Percentiles rank a stretch among this genome's conserved stretches.
phyloP scores from a whole-genome alignment of 2,113 vertebrate genomes.

The Leucoraja erinaceus region DNA sequence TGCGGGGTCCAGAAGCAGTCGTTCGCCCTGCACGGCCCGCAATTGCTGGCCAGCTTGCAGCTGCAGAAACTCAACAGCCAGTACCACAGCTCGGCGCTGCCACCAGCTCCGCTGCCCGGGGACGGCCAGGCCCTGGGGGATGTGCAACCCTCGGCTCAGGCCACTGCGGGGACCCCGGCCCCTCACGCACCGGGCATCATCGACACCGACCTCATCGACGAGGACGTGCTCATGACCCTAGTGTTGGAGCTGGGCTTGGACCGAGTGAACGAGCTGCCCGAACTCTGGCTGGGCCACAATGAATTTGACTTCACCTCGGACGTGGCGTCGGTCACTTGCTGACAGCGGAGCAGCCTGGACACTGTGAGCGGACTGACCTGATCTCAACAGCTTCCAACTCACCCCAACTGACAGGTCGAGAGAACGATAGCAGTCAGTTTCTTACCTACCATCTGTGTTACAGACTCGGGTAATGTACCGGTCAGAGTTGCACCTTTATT shows the following conservation, averaged over 20 bases:
- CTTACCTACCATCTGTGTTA: too few relatives aligned
- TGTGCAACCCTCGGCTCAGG: background rate
- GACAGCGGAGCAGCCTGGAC: conserved; percentile 29
- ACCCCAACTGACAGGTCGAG: background rate
- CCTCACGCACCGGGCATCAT: conserved; percentile 52
- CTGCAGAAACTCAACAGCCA: conserved; percentile 75
- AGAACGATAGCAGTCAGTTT: background rate
- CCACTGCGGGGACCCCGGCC: conserved; percentile 20
- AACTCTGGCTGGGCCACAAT: conserved; percentile 78
- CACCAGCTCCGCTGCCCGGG: background rate
- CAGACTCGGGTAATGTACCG: background rate
- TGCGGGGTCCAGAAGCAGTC: conserved; percentile 49
- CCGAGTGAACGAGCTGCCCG: conserved; percentile 67
- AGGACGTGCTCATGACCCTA: conserved; percentile 71
- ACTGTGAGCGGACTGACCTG: background rate
- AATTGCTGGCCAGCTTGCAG: conserved; percentile 68
- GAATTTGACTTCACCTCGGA: conserved; percentile 72
- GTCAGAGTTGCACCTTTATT: background rate
- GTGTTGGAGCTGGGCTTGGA: conserved; percentile 75
- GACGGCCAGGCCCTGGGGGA: background rate
- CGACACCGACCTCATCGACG: conserved; percentile 68
- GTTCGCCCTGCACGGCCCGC: conserved; percentile 59
- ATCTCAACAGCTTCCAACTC: background rate
- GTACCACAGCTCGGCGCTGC: conserved; percentile 56
- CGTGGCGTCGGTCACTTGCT: conserved; percentile 53